Percentiles rank a stretch among this genome's conserved stretches.
Evolutionary conservation across 2,113 vertebrate species (phyloP).

Genomic region (Leucoraja erinaceus): DNA sequence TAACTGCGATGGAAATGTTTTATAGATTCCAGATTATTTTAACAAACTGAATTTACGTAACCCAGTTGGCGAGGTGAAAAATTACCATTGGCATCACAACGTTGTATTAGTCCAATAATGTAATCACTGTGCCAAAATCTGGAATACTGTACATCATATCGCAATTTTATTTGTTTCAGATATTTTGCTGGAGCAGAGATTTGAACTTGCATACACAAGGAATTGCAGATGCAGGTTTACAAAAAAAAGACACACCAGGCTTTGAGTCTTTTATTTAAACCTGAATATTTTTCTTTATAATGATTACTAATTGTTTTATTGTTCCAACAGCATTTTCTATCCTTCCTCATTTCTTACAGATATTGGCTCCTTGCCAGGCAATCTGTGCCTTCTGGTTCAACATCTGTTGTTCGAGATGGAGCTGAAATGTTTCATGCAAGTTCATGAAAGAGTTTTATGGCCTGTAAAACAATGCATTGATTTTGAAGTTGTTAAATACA

Average conservation of each 20-base stretch:
- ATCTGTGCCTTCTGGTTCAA: not conserved
- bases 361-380: not conserved
- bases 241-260: too few species aligned
- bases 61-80: too few species aligned
- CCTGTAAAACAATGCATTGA: not conserved
- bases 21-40: too few species aligned
- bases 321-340: not conserved
- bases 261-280: too few species aligned
- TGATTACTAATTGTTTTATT: not conserved
- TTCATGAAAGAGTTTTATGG: not conserved
- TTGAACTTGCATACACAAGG: not conserved
- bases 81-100: too few species aligned
- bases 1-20: too few species aligned
- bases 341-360: not conserved
- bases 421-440: not conserved
- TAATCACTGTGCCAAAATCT: not conserved
- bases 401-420: too few species aligned
- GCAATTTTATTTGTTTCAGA: not conserved
- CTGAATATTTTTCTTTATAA: too few species aligned
- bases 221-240: too few species aligned
- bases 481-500: not conserved
- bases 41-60: too few species aligned
- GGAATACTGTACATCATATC: not conserved
- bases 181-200: not conserved
- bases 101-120: too few species aligned